A percentile compares a stretch with the other conserved stretches of the same genome.
These are phyloP conservation scores for Rattus rattus DNA, from an alignment of 2,113 vertebrate species.

Conservation along the genomic window DNA sequence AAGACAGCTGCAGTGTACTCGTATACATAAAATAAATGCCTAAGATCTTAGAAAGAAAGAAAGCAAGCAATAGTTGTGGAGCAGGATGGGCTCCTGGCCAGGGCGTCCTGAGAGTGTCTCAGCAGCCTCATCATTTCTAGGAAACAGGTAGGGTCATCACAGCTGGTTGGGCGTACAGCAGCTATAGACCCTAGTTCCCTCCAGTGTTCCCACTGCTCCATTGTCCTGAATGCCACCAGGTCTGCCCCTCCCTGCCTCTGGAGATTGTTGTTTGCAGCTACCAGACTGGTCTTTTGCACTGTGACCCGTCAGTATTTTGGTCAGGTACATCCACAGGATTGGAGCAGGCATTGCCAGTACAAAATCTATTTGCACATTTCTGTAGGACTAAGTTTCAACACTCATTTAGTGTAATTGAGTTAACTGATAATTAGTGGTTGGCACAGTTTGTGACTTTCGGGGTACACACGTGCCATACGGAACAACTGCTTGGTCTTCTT, in stretches of 20 bases:
- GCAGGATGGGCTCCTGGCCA: not conserved
- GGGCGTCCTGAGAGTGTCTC: not conserved
- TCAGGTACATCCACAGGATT: not conserved
- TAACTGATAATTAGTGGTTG: not conserved
- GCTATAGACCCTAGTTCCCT: not conserved
- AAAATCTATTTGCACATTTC: not conserved
- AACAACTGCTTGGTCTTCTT: not conserved
- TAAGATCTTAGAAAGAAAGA: no score
- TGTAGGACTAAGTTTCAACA: not conserved
- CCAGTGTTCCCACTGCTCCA: not conserved
- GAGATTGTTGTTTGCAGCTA: not conserved
- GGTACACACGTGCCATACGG: not conserved
- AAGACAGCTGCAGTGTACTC: no score
- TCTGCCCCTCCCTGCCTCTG: not conserved
- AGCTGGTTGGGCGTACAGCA: not conserved
- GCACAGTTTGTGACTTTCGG: not conserved
- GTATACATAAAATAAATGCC: no score
- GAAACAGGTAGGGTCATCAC: not conserved
- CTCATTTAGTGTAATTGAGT: not conserved
- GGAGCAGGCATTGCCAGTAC: not conserved
- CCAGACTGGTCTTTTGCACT: not conserved
- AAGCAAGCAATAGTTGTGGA: slow-evolving; percentile 31
- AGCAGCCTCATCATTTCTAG: not conserved
- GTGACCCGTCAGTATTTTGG: not conserved
- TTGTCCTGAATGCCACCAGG: not conserved